These are phyloP conservation scores for Thinocorus orbignyianus DNA, from an alignment of 2,113 vertebrate species.

Conservation along the genomic window DNA sequence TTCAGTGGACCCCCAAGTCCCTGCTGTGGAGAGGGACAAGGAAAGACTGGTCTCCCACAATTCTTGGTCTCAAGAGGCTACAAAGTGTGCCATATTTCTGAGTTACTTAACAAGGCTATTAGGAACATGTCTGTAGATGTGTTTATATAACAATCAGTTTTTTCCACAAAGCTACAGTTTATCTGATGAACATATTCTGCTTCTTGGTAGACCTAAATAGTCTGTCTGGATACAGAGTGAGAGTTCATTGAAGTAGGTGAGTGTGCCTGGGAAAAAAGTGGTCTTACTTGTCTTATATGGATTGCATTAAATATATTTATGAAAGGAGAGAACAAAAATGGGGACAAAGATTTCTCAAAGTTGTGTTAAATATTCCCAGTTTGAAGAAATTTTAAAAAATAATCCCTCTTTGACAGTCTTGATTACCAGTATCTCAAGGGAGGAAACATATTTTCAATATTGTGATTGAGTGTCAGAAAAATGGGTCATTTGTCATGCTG, in stretches of 20 bases:
- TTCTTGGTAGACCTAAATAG: neutral
- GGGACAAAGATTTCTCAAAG: neutral
- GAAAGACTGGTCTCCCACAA: neutral
- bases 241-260: neutral
- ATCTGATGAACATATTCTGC: neutral
- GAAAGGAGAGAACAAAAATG: neutral
- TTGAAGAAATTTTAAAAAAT: neutral
- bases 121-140: neutral
- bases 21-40: neutral
- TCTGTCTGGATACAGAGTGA: neutral
- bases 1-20: too few species aligned
- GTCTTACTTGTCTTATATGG: neutral
- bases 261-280: neutral
- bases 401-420: neutral
- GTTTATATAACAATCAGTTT: neutral
- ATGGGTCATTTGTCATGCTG: constrained; percentile 4
- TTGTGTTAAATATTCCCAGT: neutral
- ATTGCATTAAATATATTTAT: neutral
- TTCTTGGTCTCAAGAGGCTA: neutral
- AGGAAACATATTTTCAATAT: neutral
- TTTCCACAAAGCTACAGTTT: neutral
- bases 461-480: constrained; percentile 33
- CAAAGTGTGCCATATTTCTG: neutral
- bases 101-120: neutral
- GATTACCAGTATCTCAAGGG: neutral